Evolutionary conservation across 1,140 invertebrate genomes (phyloP), one percentile per base, ranked within the genome.

Genomic region (Anadara kagoshimensis): DNA sequence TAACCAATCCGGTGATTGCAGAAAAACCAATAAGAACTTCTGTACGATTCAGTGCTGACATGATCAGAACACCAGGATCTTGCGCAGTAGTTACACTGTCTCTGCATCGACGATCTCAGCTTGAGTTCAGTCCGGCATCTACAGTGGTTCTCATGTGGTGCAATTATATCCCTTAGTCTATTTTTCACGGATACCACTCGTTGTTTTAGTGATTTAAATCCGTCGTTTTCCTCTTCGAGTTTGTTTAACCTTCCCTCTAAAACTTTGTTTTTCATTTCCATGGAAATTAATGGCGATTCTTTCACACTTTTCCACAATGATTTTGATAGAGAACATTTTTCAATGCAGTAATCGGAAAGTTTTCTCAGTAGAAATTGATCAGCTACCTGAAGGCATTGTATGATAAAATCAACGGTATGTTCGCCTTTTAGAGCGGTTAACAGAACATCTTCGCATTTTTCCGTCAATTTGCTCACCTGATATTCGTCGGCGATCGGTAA

Each of bases 1-100:
- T 70, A 75, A 36, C 73, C 73, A n/a, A 75, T 70, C 20, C 73
- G 45, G 47, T 75, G 73, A 54, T 75, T 75, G 36, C 73, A 75
- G 8, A 56, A 54, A n/a, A 75, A 75, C 73, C 73, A 75, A 24
- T 75, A 75, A 4, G 73, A 75, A 56, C 67, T 70, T 3, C 73
- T 26, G 41, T 75, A 75, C 1, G 67, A 75, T 26, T 75, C 73
- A 14, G 67, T 66, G 29, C 73, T 75, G 24, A 75, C 68, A n/a
- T 70, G 53, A 61, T 75, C 73, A 1, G 73, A 70, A 66, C 73
- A 75, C 73, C 73, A 75, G 1, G 57, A 54, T 29, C 73, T 44
- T 18, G 67, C 62, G 56, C 73, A 75, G 49, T 66, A 75, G 29
- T 63, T 69, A 44, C 73, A 75, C 10, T 62, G 65, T 20, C 73